Evolutionary conservation across 2,888 invertebrate species (phyloP).

Genomic region (Tenodera sinensis): DNA sequence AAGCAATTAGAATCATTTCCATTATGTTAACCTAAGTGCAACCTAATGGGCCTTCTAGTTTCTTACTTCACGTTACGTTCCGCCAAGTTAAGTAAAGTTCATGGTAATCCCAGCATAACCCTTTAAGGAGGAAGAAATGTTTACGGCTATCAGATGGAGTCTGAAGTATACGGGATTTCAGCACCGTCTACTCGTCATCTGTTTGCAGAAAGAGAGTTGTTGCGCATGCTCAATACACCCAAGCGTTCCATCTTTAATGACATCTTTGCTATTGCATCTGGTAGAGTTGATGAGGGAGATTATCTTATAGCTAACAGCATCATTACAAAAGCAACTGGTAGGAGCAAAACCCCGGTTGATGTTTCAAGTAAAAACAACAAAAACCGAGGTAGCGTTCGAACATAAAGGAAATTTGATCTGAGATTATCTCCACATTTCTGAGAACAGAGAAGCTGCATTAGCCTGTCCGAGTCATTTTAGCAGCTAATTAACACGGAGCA

Average conservation of each 20-base stretch:
- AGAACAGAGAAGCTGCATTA: constrained; percentile 8
- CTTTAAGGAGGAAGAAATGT: no score
- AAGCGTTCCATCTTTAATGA: background rate
- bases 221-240: background rate
- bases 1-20: no score
- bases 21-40: no score
- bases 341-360: background rate
- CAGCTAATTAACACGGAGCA: constrained; percentile 6
- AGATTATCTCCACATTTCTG: constrained; percentile 14
- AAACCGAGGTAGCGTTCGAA: background rate
- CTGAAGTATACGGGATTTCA: background rate
- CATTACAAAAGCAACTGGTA: background rate
- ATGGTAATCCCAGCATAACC: no score
- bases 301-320: background rate
- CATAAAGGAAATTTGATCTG: constrained; percentile 16
- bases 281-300: background rate
- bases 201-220: background rate
- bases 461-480: constrained; percentile 11
- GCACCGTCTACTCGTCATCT: background rate
- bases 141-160: no score
- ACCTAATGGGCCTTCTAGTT: no score
- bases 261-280: background rate
- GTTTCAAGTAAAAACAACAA: background rate
- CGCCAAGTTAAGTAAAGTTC: no score
- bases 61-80: no score